Evolutionary conservation across 2,888 invertebrate genomes (phyloP).

Genomic region (Corythucha ciliata): DNA sequence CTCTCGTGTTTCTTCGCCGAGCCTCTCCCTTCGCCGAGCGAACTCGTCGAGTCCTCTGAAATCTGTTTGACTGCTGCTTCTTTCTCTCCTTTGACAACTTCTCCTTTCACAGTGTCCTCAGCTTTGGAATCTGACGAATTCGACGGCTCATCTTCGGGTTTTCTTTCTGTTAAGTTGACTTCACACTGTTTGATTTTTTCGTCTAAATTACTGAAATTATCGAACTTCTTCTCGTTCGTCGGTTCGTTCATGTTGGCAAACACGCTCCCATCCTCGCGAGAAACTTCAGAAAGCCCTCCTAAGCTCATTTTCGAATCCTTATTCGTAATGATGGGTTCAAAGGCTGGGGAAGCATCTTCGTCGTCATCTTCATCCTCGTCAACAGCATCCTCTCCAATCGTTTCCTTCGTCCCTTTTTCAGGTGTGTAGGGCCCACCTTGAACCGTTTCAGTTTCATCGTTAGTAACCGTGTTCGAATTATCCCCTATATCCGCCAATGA

Average conservation of each 20-base stretch:
- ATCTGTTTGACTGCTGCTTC: neutral
- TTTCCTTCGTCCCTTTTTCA: no score
- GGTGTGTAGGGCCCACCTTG: no score
- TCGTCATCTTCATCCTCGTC: no score
- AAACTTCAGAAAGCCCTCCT: no score
- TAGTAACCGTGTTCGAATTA: conserved; percentile 36
- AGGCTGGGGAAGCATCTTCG: no score
- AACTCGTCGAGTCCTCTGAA: conserved; percentile 10
- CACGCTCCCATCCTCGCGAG: no score
- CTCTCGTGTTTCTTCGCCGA: neutral
- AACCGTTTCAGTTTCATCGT: no score
- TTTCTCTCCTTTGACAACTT: neutral
- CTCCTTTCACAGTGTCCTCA: neutral
- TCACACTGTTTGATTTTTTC: conserved; percentile 29
- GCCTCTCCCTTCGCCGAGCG: conserved; percentile 3
- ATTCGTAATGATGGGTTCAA: no score
- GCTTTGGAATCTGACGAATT: neutral
- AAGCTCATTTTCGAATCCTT: no score
- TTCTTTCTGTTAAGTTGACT: conserved; percentile 15
- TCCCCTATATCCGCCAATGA: conserved; percentile 43
- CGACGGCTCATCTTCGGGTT: conserved; percentile 15
- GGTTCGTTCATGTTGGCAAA: no score
- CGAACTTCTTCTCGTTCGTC: conserved; percentile 27
- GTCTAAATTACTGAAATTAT: conserved; percentile 28
- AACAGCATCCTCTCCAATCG: no score